These are phyloP conservation scores for Pristionchus entomophagus DNA, from an alignment of 2,888 invertebrate species.

Conservation along the genomic window DNA sequence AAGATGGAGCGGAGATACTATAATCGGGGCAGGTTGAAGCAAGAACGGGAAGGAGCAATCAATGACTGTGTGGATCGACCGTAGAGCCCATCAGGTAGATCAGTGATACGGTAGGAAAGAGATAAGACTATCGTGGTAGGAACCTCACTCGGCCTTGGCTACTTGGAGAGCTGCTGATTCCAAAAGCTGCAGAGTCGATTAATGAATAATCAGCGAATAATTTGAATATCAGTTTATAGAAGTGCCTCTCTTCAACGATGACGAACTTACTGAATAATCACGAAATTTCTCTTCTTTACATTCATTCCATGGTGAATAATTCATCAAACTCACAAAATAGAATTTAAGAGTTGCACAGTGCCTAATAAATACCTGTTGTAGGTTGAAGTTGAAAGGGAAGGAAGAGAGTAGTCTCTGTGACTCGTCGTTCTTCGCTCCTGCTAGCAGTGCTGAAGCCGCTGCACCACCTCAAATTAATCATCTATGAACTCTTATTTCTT, in stretches of 20 bases:
- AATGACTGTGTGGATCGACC: slow-evolving; percentile 35
- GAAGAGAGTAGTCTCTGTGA: slow-evolving; percentile 55
- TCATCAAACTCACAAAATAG: too few relatives aligned
- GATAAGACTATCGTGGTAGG: not conserved
- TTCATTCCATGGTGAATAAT: too few relatives aligned
- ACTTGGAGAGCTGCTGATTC: slow-evolving; percentile 60
- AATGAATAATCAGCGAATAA: too few relatives aligned
- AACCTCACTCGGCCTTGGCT: slow-evolving; percentile 35
- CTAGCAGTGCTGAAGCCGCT: slow-evolving; percentile 56
- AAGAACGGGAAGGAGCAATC: not conserved
- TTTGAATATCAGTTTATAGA: too few relatives aligned
- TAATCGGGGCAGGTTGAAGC: slow-evolving; percentile 8
- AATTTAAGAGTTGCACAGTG: not conserved
- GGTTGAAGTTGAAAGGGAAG: slow-evolving; percentile 57
- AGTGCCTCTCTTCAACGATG: too few relatives aligned
- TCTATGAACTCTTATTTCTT: too few relatives aligned
- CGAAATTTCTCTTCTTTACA: too few relatives aligned
- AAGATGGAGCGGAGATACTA: not conserved
- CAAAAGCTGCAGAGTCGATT: slow-evolving; percentile 53
- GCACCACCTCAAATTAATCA: slow-evolving; percentile 51
- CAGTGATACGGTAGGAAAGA: slow-evolving; percentile 20
- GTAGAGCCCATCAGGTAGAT: slow-evolving; percentile 41
- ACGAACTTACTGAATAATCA: too few relatives aligned
- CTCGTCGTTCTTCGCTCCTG: slow-evolving; percentile 55
- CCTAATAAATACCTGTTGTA: slow-evolving; percentile 57